Percentiles rank a stretch among this genome's conserved stretches.
These are phyloP conservation scores for Bucorvus abyssinicus DNA, from an alignment of 2,797 vertebrate genomes.

Conservation along the genomic window DNA sequence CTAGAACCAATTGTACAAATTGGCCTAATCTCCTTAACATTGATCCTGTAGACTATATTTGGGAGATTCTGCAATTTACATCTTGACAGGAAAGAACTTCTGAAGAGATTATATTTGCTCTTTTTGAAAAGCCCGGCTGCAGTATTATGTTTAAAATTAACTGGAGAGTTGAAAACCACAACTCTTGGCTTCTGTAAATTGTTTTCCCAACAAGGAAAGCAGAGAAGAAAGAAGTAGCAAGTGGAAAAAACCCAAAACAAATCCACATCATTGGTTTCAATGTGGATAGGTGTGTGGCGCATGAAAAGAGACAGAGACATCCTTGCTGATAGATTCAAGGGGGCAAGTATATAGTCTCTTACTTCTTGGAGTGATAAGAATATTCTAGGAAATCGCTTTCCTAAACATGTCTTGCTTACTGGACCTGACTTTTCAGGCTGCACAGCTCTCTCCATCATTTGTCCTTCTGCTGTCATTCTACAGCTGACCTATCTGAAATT, in stretches of 20 bases:
- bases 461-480: background rate
- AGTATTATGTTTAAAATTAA: background rate
- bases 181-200: background rate
- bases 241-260: background rate
- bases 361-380: background rate
- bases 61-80: background rate
- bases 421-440: background rate
- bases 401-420: background rate
- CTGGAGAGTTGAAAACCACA: background rate
- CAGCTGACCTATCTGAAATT: background rate
- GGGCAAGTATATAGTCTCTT: background rate
- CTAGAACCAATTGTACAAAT: background rate
- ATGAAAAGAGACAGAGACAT: background rate
- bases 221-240: background rate
- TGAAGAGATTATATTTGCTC: background rate
- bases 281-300: background rate
- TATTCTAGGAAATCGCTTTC: background rate
- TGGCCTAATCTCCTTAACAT: background rate
- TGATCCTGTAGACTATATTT: background rate
- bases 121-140: background rate
- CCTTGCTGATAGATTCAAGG: background rate
- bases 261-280: background rate
- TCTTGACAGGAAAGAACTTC: background rate
- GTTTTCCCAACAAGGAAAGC: background rate
- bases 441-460: background rate